Percentiles rank a stretch among this genome's conserved stretches.
These are phyloP conservation scores for Clamator glandarius DNA, from an alignment of 2,797 vertebrate species.

Conservation along the genomic window DNA sequence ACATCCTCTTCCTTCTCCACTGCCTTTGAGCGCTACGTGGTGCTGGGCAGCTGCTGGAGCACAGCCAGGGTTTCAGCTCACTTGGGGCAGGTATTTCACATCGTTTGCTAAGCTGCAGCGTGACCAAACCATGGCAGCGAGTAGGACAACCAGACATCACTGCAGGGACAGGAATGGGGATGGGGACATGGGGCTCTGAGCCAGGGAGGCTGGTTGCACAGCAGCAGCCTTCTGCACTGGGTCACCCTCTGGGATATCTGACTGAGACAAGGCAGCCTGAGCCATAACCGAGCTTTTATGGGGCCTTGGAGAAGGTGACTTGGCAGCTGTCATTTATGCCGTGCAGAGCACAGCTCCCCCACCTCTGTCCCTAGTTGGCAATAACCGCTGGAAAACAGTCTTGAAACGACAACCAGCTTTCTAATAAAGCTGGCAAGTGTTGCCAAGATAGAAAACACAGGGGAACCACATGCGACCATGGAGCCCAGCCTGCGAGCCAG, in stretches of 20 bases:
- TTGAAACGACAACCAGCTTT: slow-evolving; percentile 52
- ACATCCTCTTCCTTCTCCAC: not conserved
- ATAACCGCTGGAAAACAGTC: slow-evolving; percentile 8
- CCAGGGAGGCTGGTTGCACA: not conserved
- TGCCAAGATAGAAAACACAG: not conserved
- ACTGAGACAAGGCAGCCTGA: not conserved
- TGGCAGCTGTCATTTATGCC: slow-evolving; percentile 20
- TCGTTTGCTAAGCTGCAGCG: not conserved
- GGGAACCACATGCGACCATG: not conserved
- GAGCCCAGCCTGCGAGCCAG: not conserved
- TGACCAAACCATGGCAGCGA: accelerated
- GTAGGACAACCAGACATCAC: not conserved
- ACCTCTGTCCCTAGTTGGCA: not conserved
- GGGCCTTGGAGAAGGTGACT: slow-evolving; percentile 39
- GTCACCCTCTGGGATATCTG: not conserved
- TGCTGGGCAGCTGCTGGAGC: not conserved
- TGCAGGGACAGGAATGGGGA: not conserved
- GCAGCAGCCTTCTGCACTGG: not conserved
- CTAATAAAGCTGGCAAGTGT: slow-evolving; percentile 39
- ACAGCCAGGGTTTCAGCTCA: not conserved
- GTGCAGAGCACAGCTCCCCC: not conserved
- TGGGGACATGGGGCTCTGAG: not conserved
- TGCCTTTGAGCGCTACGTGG: not conserved
- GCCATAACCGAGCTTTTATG: not conserved
- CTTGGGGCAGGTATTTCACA: not conserved